phyloP scores from a whole-genome alignment of 92 coral and sea anemone genomes.

The Epizoanthus illoricatus region DNA sequence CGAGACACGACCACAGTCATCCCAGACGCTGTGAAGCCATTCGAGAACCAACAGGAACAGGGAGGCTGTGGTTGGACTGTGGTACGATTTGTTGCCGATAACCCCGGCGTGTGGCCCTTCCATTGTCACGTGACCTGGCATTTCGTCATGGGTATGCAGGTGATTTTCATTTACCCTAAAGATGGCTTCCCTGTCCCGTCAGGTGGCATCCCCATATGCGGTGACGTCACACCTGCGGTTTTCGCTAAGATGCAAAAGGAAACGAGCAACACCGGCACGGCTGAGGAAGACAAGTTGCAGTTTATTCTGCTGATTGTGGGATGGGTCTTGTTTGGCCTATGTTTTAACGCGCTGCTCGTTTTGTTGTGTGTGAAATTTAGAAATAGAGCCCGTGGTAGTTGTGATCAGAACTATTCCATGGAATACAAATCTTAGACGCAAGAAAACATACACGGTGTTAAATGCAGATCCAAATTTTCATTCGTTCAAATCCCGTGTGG shows the following conservation, averaged over 20 bases:
- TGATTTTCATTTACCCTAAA: constrained; percentile 37
- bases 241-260: constrained; percentile 17
- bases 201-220: constrained; percentile 40
- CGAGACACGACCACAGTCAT: constrained; percentile 48
- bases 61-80: constrained; percentile 39
- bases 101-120: constrained; percentile 54
- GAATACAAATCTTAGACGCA: too few relatives aligned
- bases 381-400: too few relatives aligned
- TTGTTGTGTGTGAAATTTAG: background rate
- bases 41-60: constrained; percentile 22
- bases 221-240: constrained; percentile 46
- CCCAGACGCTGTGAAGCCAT: constrained; percentile 44
- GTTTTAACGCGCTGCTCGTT: background rate
- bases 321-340: constrained; percentile 33
- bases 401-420: background rate
- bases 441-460: too few relatives aligned
- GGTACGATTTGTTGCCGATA: constrained; percentile 43
- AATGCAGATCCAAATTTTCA: too few relatives aligned
- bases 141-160: constrained; percentile 52
- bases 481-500: too few relatives aligned
- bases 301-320: constrained; percentile 36
- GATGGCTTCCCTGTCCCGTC: constrained; percentile 40
- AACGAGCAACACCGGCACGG: background rate
- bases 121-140: constrained; percentile 53
- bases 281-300: background rate